Base-by-base conservation (phyloP, 2,113 vertebrate species). In the Lagenorhynchus albirostris region DNA sequence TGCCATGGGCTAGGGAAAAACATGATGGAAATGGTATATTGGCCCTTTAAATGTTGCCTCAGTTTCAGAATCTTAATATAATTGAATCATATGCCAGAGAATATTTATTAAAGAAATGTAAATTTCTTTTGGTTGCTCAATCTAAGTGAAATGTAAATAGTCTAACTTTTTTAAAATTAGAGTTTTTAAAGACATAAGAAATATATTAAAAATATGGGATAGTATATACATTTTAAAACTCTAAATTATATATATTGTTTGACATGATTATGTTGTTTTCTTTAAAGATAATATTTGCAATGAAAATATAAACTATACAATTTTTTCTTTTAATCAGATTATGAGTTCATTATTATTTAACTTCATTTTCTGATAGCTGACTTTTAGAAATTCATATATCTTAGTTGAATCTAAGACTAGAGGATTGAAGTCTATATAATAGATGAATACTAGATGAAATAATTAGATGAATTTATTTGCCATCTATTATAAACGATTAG, bases 241-340 rank as follows among this genome's bases (percentile, higher is more conserved):
- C 23, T 79, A 65, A 55, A 41, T 83, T 95, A 55, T 47, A 36
- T 87, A 63, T 47, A 9, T 84, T 94, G 6, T 71, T 71, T 83
- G 68, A 88, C 29, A 31, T 74, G 25, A 86, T 86, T 82, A 31
- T 83, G 33, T 82, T 33, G 6, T 93, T 73, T 87, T 71, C 71
- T 82, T 81, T 97, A 87, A 87, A 86, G 53, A 85, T 62, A 21
- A 38, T 60, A 73, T 77, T 94, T 94, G 65, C 44, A 79, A n/a
- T 41, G 67, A 93, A 92, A 92, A 79, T 47, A 83, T 63, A 53
- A 76, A 38, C 15, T 44, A 53, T 21, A 38, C 31, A 62, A 5
- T 74, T 89, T 95, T 95, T 95, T 91, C 73, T 90, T 63, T 81
- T 15, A 86, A 85, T 89, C 31, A 47, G 14, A 77, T 71, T 68